phyloP scores from a whole-genome alignment of 2,888 invertebrate genomes.

The Agonopterix heracliana region DNA sequence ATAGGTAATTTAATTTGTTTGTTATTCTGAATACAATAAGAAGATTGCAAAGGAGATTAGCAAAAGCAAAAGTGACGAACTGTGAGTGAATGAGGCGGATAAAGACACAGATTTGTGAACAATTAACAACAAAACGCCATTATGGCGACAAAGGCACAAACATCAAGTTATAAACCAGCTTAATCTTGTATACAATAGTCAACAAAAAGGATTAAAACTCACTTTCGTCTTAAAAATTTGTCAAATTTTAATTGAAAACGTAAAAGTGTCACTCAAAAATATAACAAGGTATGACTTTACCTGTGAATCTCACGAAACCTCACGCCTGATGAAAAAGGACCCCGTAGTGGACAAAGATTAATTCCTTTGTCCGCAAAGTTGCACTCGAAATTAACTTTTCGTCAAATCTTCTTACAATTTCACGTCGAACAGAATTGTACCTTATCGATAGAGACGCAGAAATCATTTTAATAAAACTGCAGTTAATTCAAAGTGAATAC shows the following conservation, averaged over 20 bases:
- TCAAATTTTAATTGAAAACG: constrained; percentile 41
- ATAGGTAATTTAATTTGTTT: too few species aligned
- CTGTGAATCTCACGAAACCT: constrained; percentile 34
- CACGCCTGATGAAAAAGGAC: constrained; percentile 40
- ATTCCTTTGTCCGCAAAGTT: constrained; percentile 57
- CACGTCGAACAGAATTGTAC: constrained; percentile 19
- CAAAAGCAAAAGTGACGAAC: constrained; percentile 23
- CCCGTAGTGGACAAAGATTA: constrained; percentile 55
- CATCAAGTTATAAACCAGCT: constrained; percentile 4
- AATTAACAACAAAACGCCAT: constrained; percentile 36
- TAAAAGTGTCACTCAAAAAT: constrained; percentile 56
- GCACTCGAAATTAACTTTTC: constrained; percentile 68
- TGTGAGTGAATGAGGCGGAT: constrained; percentile 24
- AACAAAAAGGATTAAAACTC: constrained; percentile 44
- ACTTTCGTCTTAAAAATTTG: constrained; percentile 38
- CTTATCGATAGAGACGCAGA: constrained; percentile 20
- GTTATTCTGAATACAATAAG: too few species aligned
- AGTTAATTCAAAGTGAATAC: constrained; percentile 53
- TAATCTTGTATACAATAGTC: too few species aligned
- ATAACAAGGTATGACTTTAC: constrained; percentile 51
- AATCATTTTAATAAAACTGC: constrained; percentile 23
- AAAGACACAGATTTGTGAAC: constrained; percentile 34
- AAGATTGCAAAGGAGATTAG: constrained; percentile 25
- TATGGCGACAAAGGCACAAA: constrained; percentile 32
- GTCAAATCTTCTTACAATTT: constrained; percentile 26